Conservation (phyloP, 2,113 vertebrate genomes). For the Pelodiscus sinensis region DNA sequence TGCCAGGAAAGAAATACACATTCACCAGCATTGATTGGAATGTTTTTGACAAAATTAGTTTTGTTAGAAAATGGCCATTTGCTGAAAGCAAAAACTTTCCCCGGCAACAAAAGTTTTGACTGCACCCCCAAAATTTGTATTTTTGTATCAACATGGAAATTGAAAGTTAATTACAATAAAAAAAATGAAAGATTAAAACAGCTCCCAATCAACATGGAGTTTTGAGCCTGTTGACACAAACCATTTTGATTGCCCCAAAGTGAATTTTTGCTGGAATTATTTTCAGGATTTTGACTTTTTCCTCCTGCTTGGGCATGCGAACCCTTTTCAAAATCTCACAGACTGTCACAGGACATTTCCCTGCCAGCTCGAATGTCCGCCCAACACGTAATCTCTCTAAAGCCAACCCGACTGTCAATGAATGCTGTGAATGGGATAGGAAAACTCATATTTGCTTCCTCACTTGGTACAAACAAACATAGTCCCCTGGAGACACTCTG, state of each 20-base stretch:
- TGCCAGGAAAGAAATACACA: neutral
- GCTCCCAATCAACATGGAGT: neutral
- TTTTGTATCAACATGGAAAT: neutral
- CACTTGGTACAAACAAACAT: conserved; percentile 65
- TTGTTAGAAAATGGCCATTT: no score
- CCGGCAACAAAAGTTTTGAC: neutral
- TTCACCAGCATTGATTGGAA: neutral
- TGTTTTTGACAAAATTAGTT: neutral
- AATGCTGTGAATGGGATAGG: conserved; percentile 26
- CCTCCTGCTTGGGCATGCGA: neutral
- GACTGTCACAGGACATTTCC: neutral
- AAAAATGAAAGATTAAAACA: conserved; percentile 32
- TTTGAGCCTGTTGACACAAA: neutral
- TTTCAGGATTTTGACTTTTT: neutral
- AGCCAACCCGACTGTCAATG: neutral
- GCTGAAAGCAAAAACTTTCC: neutral
- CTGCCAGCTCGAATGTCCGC: neutral
- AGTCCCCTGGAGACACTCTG: conserved; percentile 68
- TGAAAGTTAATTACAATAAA: conserved; percentile 10
- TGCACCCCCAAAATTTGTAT: neutral
- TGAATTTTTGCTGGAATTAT: neutral
- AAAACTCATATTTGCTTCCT: conserved; percentile 77
- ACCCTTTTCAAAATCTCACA: neutral
- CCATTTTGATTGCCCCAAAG: neutral
- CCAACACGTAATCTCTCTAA: neutral